Conservation (phyloP, 2,888 invertebrate species). For the Ramazzottius varieornatus region DNA sequence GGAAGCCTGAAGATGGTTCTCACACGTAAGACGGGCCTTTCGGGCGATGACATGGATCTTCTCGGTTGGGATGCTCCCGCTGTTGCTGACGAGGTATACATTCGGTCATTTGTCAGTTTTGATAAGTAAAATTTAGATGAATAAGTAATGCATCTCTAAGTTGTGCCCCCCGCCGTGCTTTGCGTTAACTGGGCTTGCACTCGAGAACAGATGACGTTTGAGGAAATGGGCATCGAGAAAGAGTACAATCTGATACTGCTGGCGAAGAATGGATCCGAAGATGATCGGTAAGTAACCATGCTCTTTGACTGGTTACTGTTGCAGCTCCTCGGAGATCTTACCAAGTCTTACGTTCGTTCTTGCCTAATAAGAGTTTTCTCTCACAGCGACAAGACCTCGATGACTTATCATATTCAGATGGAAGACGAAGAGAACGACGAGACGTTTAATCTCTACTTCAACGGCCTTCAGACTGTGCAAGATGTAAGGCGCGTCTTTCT, state of each 20-base stretch:
- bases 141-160: too few relatives aligned
- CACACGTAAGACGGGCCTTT: neutral
- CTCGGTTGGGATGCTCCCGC: neutral
- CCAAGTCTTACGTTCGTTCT: too few relatives aligned
- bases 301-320: too few relatives aligned
- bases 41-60: neutral
- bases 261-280: neutral
- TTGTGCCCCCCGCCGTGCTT: too few relatives aligned
- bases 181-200: neutral
- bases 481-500: neutral
- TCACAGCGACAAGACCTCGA: neutral
- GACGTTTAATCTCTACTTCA: neutral
- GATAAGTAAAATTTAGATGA: too few relatives aligned
- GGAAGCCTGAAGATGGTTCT: neutral
- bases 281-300: neutral
- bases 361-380: too few relatives aligned
- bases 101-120: too few relatives aligned
- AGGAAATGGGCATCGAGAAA: neutral
- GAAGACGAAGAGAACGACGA: constrained; percentile 1
- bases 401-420: neutral
- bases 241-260: neutral
- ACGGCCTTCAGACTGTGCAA: neutral
- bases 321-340: too few relatives aligned
- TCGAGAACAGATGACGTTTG: neutral
- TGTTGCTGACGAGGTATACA: neutral